Evolutionary conservation across 2,888 invertebrate genomes (phyloP).

Genomic region (Merodon equestris): DNA sequence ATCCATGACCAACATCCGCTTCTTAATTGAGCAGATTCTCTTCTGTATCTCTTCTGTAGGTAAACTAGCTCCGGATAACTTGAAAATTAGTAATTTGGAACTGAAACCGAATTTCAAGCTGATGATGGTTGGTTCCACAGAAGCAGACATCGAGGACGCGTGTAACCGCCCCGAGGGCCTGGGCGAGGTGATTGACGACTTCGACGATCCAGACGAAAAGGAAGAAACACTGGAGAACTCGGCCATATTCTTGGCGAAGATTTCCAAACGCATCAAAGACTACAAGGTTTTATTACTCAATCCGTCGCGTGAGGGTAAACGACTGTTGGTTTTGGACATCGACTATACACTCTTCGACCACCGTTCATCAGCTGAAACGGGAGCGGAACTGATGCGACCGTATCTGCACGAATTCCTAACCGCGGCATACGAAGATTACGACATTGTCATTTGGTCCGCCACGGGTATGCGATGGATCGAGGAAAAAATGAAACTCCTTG

Average conservation of each 20-base stretch:
- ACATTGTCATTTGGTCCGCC: constrained; percentile 99
- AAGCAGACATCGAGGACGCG: constrained; percentile 93
- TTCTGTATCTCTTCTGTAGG: constrained; percentile 80
- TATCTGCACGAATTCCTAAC: constrained; percentile 96
- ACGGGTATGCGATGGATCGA: constrained; percentile 99
- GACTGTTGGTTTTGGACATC: constrained; percentile 94
- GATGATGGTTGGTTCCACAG: constrained; percentile 98
- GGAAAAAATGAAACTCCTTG: constrained; percentile 96
- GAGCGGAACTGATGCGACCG: constrained; percentile 94
- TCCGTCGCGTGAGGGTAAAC: constrained; percentile 90
- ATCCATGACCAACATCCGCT: not conserved
- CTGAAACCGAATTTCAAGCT: constrained; percentile 93
- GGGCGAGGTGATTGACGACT: constrained; percentile 93
- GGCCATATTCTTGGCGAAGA: constrained; percentile 87
- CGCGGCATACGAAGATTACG: constrained; percentile 92
- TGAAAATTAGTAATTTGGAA: constrained; percentile 86
- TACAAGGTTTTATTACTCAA: constrained; percentile 91
- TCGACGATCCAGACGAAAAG: constrained; percentile 94
- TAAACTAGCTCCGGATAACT: constrained; percentile 90
- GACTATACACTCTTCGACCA: constrained; percentile 98
- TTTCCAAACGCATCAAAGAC: constrained; percentile 89
- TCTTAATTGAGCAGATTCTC: not conserved
- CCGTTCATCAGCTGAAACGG: constrained; percentile 93
- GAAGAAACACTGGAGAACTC: constrained; percentile 78
- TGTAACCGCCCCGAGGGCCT: constrained; percentile 86